Base-by-base conservation (phyloP, 64 coral and sea anemone genomes). In the Porites lutea region DNA sequence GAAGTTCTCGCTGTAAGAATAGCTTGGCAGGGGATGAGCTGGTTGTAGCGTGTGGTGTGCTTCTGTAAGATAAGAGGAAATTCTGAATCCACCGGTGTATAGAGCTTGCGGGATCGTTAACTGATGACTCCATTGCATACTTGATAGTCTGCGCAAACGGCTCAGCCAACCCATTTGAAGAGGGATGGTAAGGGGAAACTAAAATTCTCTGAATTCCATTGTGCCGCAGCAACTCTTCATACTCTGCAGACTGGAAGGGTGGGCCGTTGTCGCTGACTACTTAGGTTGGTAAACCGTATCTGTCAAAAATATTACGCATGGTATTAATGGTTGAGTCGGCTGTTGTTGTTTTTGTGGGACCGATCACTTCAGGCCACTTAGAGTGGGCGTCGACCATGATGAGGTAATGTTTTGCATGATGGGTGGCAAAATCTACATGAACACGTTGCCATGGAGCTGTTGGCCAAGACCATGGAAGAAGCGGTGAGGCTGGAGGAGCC, bases 61-160 rank as follows among this genome's bases (percentile, higher is more conserved):
- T 83, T 22, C 89, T 60, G 58, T 91, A 91, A 52, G 65, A 83
- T n/a, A 91, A 79, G 12, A 91, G 79, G 52, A 91, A 91, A 79
- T 84, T 46, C 52, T 21, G 89, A 18, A 84, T 84, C 77, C 57
- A 54, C 11, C 11, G 53, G 5, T 55, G 53, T 55, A 55, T 5
- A 57, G 6, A 12, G 16, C 20, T 48, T 11, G 15, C 9, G 11
- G 75, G 75, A 18, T 78, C 20, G 4, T 18, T 8, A 6, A 7
- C 48, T 45, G 75, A 78, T 44, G 75, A 43, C 16, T 78, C 75
- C 75, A 78, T 10, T 18, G 53, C 53, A 11, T 55, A 55, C 53
- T 55, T 55, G 53, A 55, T 7, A 55, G 53, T 55, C 11, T 55
- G 53, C 53, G 11, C 53, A 11, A 55, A 55, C 11, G 5, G 53